Conservation (phyloP, 1,140 invertebrate species). For the Panagrolaimus sp. region DNA sequence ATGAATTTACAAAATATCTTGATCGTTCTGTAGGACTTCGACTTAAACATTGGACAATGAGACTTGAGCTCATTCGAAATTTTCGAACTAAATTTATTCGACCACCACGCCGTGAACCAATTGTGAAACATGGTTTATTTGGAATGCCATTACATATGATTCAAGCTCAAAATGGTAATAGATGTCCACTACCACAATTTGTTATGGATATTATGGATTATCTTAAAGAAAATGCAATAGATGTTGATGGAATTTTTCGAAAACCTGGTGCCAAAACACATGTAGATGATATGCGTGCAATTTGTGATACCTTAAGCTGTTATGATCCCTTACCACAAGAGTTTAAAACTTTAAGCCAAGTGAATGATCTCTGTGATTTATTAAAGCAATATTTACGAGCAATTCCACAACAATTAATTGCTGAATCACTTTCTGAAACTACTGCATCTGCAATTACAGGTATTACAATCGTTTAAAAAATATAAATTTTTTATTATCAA, state of each 20-base stretch:
- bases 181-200: not conserved
- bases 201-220: not conserved
- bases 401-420: not conserved
- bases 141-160: not conserved
- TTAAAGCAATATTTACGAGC: slow-evolving; percentile 3
- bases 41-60: not conserved
- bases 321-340: not conserved
- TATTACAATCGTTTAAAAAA: slow-evolving; percentile 3
- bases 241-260: slow-evolving; percentile 4
- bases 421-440: not conserved
- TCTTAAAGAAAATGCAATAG: not conserved
- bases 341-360: not conserved
- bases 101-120: not conserved
- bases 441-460: not conserved
- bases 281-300: not conserved
- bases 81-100: not conserved
- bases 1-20: not conserved
- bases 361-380: not conserved
- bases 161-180: slow-evolving; percentile 1
- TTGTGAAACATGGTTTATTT: not conserved
- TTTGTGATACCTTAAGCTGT: not conserved
- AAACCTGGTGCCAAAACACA: not conserved
- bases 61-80: not conserved
- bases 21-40: not conserved
- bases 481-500: not conserved